Base-by-base conservation (phyloP, 30 jellyfish, hydroid and myxozoan species). In the Turritopsis dohrnii region DNA sequence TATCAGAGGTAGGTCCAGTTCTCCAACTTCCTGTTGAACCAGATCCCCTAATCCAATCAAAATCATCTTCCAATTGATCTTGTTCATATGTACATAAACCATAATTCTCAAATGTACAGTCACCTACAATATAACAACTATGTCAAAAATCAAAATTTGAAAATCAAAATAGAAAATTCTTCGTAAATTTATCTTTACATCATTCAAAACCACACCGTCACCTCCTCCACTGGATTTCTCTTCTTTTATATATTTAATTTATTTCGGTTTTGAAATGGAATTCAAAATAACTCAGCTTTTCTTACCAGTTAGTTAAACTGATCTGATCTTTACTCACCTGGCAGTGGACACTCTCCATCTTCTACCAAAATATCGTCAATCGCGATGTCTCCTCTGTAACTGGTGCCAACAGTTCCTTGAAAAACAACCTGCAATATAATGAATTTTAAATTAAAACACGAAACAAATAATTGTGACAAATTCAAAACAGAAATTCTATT, bases 381-480 rank as follows among this genome's bases (percentile, higher is more conserved):
- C 27, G 98, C 98, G 79, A 88, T 93, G 80, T 93, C 98, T 20
- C 98, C 98, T n/a, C 94, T 82, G 89, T 84, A 93, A 81, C 98
- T 88, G 9, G 79, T 66, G n/a, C 98, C 98, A 53, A 86, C 96
- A 16, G 74, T 66, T 21, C 96, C 98, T 82, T 88, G 94, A 79
- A 93, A 88, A 22, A 88, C 88, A 28, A 93, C 86, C 98, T 93
- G 81, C 31, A 52, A 79, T 79, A 3, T 41, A 54, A 52, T 30
- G 79, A 1, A 27, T 1, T n/a, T 71, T 8, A 25, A 1, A 3
- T 66, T 1, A 7, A 7, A 4, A 8, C 28, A n/a, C 29, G 8
- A 21, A 29, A 31, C 81, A 31, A 29, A 81, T 21, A 1, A n/a
- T 79, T 18, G 23, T 53, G 13, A 79, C 3, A 24, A 16, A 8